These are phyloP conservation scores for Macrobrachium rosenbergii DNA, from an alignment of 1,140 invertebrate genomes.

Conservation along the genomic window DNA sequence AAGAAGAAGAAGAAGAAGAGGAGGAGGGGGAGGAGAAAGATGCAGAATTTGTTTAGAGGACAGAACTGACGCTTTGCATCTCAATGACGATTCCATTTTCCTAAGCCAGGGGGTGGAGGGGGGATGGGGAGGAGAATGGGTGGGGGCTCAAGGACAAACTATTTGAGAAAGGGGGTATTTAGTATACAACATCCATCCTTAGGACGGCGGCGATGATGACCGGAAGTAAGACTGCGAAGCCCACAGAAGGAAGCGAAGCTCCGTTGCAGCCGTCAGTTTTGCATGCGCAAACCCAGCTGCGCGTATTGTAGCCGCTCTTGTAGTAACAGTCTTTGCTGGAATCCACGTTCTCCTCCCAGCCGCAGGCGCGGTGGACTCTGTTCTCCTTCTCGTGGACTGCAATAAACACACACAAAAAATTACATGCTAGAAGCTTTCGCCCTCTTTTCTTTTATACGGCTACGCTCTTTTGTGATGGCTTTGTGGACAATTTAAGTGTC, in stretches of 20 bases:
- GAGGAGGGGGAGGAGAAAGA: too few species aligned
- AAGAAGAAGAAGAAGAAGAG: too few species aligned
- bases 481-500: too few species aligned
- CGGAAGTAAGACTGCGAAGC: background rate
- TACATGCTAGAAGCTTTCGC: too few species aligned
- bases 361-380: conserved; percentile 45
- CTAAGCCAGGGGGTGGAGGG: background rate
- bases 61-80: background rate
- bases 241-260: conserved; percentile 25
- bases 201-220: conserved; percentile 23
- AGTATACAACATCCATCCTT: conserved; percentile 46
- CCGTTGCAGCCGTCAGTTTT: conserved; percentile 47
- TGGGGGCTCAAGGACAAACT: background rate
- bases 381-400: conserved; percentile 45
- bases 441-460: too few species aligned
- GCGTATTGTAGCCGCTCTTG: conserved; percentile 60
- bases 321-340: conserved; percentile 35
- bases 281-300: conserved; percentile 54
- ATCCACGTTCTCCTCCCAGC: conserved; percentile 19
- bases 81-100: conserved; percentile 3
- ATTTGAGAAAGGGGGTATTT: background rate
- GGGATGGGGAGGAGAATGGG: background rate
- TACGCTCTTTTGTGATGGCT: too few species aligned
- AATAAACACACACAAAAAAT: background rate
- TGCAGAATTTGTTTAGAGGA: too few species aligned